Percentiles rank a stretch among this genome's conserved stretches.
Evolutionary conservation across 1,140 invertebrate genomes (phyloP).

Genomic region (Neocloeon triangulifer): DNA sequence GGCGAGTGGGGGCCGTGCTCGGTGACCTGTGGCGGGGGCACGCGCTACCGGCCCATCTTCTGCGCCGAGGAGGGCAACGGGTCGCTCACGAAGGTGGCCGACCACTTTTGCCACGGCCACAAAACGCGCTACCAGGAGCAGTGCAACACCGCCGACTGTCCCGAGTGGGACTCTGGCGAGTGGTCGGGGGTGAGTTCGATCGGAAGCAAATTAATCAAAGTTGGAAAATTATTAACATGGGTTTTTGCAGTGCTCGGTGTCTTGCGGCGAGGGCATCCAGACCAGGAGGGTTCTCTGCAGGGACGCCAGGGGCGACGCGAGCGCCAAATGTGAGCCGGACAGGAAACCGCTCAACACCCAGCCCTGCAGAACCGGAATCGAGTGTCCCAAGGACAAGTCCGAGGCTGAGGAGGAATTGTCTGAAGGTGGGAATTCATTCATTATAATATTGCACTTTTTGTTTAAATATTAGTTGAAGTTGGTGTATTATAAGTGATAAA

Average conservation of each 20-base stretch:
- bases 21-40: conserved; percentile 59
- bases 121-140: conserved; percentile 53
- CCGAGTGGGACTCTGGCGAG: conserved; percentile 56
- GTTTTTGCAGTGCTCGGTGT: conserved; percentile 61
- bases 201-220: too few species aligned
- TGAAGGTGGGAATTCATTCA: too few species aligned
- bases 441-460: too few species aligned
- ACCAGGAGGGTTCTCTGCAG: conserved; percentile 60
- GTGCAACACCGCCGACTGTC: conserved; percentile 59
- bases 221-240: conserved; percentile 1
- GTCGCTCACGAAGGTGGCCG: conserved; percentile 33
- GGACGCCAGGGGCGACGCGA: conserved; percentile 20
- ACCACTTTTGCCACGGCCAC: conserved; percentile 46
- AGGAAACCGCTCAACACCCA: conserved; percentile 32
- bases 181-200: conserved; percentile 71
- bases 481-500: too few species aligned
- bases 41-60: conserved; percentile 45
- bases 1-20: conserved; percentile 70
- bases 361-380: conserved; percentile 38
- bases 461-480: too few species aligned
- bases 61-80: conserved; percentile 53
- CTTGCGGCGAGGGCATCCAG: conserved; percentile 63
- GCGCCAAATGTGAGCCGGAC: conserved; percentile 23
- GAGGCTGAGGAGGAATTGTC: too few species aligned
- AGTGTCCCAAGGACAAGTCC: conserved; percentile 22